Evolutionary conservation across 2,113 vertebrate species (phyloP).

Genomic region (Sylvia atricapilla): DNA sequence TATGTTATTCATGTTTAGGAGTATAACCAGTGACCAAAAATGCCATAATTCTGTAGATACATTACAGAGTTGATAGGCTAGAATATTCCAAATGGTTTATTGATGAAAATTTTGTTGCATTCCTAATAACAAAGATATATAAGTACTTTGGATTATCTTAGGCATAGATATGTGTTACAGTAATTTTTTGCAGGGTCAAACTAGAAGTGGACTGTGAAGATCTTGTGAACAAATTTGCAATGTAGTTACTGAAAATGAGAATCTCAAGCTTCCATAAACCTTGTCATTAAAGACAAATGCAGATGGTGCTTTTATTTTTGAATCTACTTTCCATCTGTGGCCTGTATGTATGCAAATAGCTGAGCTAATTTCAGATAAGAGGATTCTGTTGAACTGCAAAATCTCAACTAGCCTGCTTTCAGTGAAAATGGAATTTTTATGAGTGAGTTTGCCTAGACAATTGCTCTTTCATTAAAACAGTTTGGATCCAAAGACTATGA

Average conservation of each 20-base stretch:
- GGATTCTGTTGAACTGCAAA: constrained; percentile 28
- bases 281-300: constrained; percentile 52
- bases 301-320: constrained; percentile 51
- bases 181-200: background rate
- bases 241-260: background rate
- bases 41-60: background rate
- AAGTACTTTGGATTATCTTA: background rate
- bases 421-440: constrained; percentile 50
- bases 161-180: background rate
- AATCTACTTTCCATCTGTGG: constrained; percentile 47
- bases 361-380: constrained; percentile 55
- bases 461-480: constrained; percentile 54
- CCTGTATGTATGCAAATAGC: constrained; percentile 48
- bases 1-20: background rate
- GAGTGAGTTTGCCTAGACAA: constrained; percentile 33
- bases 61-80: background rate
- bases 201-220: background rate
- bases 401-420: constrained; percentile 5
- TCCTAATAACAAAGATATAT: background rate
- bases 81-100: background rate
- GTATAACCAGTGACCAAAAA: background rate
- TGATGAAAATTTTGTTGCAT: background rate
- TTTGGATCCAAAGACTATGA: constrained; percentile 25
- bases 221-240: background rate
- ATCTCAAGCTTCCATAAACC: background rate